Percentiles rank a stretch among this genome's conserved stretches.
These are phyloP conservation scores for Colius striatus DNA, from an alignment of 2,113 vertebrate species.

Conservation along the genomic window DNA sequence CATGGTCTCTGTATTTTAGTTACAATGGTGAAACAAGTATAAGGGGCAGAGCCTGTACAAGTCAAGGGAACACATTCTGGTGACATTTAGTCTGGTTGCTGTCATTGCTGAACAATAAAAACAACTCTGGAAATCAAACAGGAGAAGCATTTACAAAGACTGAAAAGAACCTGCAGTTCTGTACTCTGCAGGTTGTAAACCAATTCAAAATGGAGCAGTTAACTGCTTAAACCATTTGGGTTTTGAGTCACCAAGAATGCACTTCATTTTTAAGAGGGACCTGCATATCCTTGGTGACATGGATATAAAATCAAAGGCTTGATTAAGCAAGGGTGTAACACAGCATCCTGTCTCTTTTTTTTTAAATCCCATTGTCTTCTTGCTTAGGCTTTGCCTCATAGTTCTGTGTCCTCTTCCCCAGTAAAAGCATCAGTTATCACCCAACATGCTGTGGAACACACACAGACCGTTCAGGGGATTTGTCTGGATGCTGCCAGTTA, in stretches of 20 bases:
- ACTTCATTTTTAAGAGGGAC: background rate
- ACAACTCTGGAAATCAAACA: background rate
- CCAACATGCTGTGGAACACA: background rate
- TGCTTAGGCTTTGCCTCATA: background rate
- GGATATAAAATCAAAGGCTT: background rate
- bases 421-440: background rate
- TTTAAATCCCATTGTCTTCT: background rate
- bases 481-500: slow-evolving; percentile 10
- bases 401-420: background rate
- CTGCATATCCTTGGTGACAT: background rate
- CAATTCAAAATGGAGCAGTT: background rate
- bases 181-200: background rate
- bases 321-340: background rate
- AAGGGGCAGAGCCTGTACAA: background rate
- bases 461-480: background rate
- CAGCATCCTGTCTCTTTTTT: background rate
- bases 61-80: background rate
- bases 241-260: background rate
- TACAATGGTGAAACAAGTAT: background rate
- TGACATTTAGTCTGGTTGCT: background rate
- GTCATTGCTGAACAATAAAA: background rate
- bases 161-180: background rate
- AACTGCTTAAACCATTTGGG: background rate
- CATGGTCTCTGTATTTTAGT: background rate
- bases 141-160: background rate